phyloP scores from a whole-genome alignment of 2,888 invertebrate species.

The Carcina quercana region DNA sequence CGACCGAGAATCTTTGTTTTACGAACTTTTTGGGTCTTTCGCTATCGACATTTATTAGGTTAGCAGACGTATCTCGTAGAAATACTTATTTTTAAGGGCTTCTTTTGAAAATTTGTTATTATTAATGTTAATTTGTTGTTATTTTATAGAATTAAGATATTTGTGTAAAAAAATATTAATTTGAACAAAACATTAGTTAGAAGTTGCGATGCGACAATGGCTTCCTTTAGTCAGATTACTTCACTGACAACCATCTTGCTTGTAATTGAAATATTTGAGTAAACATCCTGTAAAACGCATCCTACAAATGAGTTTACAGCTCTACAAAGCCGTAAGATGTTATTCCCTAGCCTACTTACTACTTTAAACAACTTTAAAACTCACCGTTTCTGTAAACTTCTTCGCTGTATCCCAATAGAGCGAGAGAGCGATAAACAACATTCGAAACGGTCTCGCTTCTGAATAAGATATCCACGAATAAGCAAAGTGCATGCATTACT shows the following conservation, averaged over 20 bases:
- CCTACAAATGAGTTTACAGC: neutral
- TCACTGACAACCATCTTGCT: too few relatives aligned
- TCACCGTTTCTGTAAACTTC: conserved; percentile 1
- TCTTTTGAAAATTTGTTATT: neutral
- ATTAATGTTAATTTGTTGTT: neutral
- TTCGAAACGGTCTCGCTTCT: conserved; percentile 14
- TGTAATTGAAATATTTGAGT: too few relatives aligned
- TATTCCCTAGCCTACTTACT: neutral
- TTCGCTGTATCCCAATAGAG: conserved; percentile 4
- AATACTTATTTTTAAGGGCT: neutral
- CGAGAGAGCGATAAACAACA: conserved; percentile 9
- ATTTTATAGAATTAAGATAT: too few relatives aligned
- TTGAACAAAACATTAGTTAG: too few relatives aligned
- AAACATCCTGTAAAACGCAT: too few relatives aligned
- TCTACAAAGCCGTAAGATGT: neutral
- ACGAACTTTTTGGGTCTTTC: conserved; percentile 9
- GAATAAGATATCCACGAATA: conserved; percentile 26
- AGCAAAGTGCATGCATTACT: conserved; percentile 35
- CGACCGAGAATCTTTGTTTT: conserved; percentile 19
- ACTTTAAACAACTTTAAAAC: conserved; percentile 3
- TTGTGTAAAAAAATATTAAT: too few relatives aligned
- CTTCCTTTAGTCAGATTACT: too few relatives aligned
- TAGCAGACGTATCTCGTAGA: neutral
- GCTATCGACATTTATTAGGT: conserved; percentile 24
- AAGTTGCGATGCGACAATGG: too few relatives aligned